These are phyloP conservation scores for Bucco capensis DNA, from an alignment of 2,113 vertebrate genomes.

Conservation along the genomic window DNA sequence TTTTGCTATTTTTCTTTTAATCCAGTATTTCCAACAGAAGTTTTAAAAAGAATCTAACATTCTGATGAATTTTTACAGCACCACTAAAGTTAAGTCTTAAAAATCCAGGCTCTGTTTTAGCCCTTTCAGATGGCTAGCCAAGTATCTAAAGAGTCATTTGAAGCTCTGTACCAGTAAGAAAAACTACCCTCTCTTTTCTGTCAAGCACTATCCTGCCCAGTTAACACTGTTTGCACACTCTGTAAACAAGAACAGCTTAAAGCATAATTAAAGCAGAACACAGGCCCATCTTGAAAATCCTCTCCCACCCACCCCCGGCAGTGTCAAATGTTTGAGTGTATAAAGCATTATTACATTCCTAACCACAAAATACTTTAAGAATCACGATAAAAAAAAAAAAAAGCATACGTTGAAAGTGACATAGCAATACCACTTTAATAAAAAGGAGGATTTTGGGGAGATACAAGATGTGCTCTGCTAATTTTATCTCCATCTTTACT, in stretches of 20 bases:
- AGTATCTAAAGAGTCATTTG: slow-evolving; percentile 51
- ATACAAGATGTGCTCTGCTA: slow-evolving; percentile 44
- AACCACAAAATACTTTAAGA: slow-evolving; percentile 66
- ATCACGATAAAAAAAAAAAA: slow-evolving; percentile 16
- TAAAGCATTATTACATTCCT: slow-evolving; percentile 71
- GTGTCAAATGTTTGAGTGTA: slow-evolving; percentile 63
- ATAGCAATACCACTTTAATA: slow-evolving; percentile 56
- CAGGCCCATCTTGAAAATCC: slow-evolving; percentile 60
- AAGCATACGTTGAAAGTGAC: slow-evolving; percentile 58
- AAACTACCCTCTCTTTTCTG: slow-evolving; percentile 37
- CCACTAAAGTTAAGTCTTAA: slow-evolving; percentile 58
- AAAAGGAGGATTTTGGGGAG: slow-evolving; percentile 24
- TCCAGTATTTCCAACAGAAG: slow-evolving; percentile 21
- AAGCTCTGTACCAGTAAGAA: slow-evolving; percentile 62
- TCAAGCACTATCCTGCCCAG: slow-evolving; percentile 46
- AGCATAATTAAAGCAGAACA: slow-evolving; percentile 71
- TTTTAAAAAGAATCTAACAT: slow-evolving; percentile 28
- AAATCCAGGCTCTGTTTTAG: slow-evolving; percentile 64
- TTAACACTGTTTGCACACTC: slow-evolving; percentile 68
- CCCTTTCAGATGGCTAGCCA: slow-evolving; percentile 51
- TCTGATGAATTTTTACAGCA: slow-evolving; percentile 66
- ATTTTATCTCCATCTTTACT: slow-evolving; percentile 29
- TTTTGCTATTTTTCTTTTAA: neutral
- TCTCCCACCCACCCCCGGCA: neutral
- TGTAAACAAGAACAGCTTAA: slow-evolving; percentile 74